phyloP scores from a whole-genome alignment of 2,888 invertebrate genomes.

The Chouioia cunea region DNA sequence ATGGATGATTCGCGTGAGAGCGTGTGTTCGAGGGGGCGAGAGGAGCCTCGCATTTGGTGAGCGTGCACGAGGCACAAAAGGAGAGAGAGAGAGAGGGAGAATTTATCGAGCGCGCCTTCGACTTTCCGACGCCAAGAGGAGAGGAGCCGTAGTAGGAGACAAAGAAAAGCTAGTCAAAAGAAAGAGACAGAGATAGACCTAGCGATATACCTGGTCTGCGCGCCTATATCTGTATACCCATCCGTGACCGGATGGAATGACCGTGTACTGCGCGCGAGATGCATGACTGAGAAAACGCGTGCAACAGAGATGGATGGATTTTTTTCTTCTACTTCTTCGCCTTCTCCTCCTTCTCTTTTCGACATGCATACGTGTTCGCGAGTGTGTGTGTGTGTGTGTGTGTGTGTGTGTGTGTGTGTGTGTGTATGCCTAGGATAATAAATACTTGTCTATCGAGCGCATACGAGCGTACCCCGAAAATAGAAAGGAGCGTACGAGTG shows the following conservation, averaged over 20 bases:
- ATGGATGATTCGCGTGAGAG: conserved; percentile 56
- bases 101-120: conserved; percentile 51
- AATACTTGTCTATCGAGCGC: conserved; percentile 16
- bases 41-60: conserved; percentile 51
- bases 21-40: conserved; percentile 53
- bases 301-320: conserved; percentile 8
- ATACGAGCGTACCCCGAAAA: neutral
- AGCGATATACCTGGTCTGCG: conserved; percentile 49
- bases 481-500: conserved; percentile 23
- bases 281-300: conserved; percentile 1
- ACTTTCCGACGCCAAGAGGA: conserved; percentile 44
- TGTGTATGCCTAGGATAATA: conserved; percentile 34
- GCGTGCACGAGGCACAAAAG: conserved; percentile 49
- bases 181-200: conserved; percentile 32
- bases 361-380: no score
- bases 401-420: no score
- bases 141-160: conserved; percentile 35
- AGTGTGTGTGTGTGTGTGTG: no score
- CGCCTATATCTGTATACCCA: conserved; percentile 32
- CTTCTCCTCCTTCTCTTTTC: no score
- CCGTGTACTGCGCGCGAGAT: conserved; percentile 22
- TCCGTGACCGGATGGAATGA: conserved; percentile 52
- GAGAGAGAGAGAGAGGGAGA: conserved; percentile 50
- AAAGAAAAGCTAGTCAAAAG: conserved; percentile 21
- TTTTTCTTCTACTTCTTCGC: neutral